Percentiles rank a stretch among this genome's conserved stretches.
Evolutionary conservation across 2,113 vertebrate genomes (phyloP).

Genomic region (Oncorhynchus clarkii): DNA sequence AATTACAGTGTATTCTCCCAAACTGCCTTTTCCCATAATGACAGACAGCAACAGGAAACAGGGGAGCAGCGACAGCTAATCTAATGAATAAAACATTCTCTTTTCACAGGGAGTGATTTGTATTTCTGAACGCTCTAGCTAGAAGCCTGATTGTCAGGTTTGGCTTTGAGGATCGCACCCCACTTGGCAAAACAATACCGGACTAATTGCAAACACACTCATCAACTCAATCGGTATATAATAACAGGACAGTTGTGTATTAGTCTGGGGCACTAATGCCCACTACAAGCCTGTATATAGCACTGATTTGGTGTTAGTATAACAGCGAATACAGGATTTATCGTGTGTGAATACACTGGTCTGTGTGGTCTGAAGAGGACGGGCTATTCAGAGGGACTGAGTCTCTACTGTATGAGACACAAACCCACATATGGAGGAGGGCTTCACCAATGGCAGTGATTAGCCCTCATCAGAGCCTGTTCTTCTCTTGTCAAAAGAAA

Average conservation of each 20-base stretch:
- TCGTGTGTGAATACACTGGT: neutral
- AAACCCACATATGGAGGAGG: neutral
- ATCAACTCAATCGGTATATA: slow-evolving; percentile 22
- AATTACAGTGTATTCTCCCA: slow-evolving; percentile 43
- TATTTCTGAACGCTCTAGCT: slow-evolving; percentile 26
- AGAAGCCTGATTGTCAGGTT: slow-evolving; percentile 26
- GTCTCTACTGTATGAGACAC: neutral
- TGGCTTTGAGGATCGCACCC: neutral
- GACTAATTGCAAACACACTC: slow-evolving; percentile 47
- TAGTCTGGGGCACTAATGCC: neutral
- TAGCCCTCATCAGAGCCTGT: slow-evolving; percentile 34
- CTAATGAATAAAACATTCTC: slow-evolving; percentile 61
- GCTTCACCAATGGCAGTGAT: slow-evolving; percentile 20
- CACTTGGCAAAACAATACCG: slow-evolving; percentile 58
- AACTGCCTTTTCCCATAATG: slow-evolving; percentile 30
- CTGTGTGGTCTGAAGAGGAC: neutral
- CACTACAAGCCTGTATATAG: slow-evolving; percentile 15
- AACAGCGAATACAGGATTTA: neutral
- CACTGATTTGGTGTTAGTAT: slow-evolving; percentile 21
- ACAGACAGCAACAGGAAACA: slow-evolving; percentile 26
- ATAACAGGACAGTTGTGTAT: slow-evolving; percentile 6
- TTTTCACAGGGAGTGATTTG: slow-evolving; percentile 25
- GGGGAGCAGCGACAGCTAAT: neutral
- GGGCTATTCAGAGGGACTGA: neutral
- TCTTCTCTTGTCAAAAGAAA: slow-evolving; percentile 19